Percentiles rank a stretch among this genome's conserved stretches.
Evolutionary conservation across 1,140 invertebrate species (phyloP).

Genomic region (Anthonomus grandis): DNA sequence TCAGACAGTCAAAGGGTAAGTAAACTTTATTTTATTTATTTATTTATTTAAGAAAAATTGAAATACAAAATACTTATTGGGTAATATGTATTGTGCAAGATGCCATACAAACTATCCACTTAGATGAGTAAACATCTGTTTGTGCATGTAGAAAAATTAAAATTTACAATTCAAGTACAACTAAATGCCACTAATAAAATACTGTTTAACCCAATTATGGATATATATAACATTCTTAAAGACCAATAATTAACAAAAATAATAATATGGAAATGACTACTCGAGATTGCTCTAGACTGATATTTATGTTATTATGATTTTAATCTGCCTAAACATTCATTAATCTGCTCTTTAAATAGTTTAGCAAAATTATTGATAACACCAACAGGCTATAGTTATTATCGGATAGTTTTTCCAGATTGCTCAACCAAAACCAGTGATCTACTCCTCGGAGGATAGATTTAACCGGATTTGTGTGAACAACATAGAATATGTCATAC

Average conservation of each 20-base stretch:
- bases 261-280: too few species aligned
- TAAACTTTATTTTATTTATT: neutral
- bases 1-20: neutral
- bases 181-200: too few species aligned
- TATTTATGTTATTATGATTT: neutral
- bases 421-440: constrained; percentile 1
- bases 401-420: too few species aligned
- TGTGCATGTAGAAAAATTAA: neutral
- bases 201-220: too few species aligned
- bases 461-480: constrained; percentile 36
- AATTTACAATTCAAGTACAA: too few species aligned
- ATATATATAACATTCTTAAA: too few species aligned
- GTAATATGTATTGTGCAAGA: too few species aligned
- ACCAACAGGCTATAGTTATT: neutral
- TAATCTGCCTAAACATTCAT: neutral
- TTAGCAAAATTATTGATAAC: neutral
- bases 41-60: too few species aligned
- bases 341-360: neutral
- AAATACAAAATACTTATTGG: too few species aligned
- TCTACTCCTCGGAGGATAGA: constrained; percentile 4
- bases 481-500: constrained; percentile 35
- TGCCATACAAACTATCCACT: too few species aligned
- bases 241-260: too few species aligned
- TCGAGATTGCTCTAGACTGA: neutral
- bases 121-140: too few species aligned